Conservation (phyloP, 1,140 invertebrate genomes). For the Homarus americanus region DNA sequence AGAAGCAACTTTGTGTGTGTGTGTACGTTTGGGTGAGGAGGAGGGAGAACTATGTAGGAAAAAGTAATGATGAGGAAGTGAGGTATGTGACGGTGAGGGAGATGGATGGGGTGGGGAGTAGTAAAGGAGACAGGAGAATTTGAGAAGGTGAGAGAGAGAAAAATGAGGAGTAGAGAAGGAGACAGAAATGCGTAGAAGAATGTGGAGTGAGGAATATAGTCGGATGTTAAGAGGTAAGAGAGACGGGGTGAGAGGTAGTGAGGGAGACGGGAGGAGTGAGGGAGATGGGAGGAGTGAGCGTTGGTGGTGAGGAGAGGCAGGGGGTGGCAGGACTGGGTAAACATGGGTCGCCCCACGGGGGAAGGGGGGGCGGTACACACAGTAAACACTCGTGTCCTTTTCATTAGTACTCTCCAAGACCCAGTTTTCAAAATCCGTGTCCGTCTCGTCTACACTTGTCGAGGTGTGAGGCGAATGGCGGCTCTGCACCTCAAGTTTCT, state of each 20-base stretch:
- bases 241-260: neutral
- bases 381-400: conserved; percentile 24
- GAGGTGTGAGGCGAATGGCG: no score
- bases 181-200: neutral
- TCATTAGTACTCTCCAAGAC: conserved; percentile 31
- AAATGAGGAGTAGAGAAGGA: neutral
- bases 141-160: neutral
- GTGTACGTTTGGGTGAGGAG: neutral
- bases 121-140: no score
- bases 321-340: neutral
- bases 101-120: neutral
- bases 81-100: neutral
- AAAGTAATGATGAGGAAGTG: neutral
- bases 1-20: no score
- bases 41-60: neutral
- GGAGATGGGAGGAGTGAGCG: conserved; percentile 1
- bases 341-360: neutral
- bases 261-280: neutral
- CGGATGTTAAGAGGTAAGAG: neutral
- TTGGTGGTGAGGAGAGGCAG: neutral
- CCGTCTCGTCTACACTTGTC: neutral
- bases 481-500: no score
- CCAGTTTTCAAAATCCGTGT: neutral
- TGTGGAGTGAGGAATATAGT: neutral
- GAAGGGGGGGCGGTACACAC: neutral